Evolutionary conservation across 2,113 vertebrate genomes (phyloP), one percentile per base, ranked within the genome.

Genomic region (Xenotilapia caudafasciata): DNA sequence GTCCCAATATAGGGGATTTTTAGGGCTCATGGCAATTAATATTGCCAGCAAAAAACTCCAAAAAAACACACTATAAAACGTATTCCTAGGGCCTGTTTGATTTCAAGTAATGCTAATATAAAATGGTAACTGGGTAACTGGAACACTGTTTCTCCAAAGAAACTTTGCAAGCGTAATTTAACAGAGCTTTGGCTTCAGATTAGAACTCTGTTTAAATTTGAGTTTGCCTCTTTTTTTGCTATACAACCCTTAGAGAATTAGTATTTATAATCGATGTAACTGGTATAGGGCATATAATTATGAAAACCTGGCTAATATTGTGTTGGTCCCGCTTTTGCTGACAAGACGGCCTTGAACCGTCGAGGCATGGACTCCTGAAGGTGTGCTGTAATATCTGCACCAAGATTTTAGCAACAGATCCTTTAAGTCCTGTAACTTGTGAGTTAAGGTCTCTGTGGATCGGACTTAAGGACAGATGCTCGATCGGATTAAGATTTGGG

Each of bases 231-330:
- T 45, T 45, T 23, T 73, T 73, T 45, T 73, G 21, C 23, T 26
- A 73, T 45, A 45, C 68, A 45, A 9, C 12, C 65, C 65, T 70
- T 70, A 45, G 35, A 73, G 8, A 73, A 45, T 7, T 45, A 65
- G 60, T 35, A 26, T 73, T 26, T 17, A 26, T 35, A 65, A 65
- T 12, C 4, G 4, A 62, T 5, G 15, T 33, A 62, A 62, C 21
- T 26, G 0, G 1, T 70, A 21, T 38, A 38, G 15, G 33, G 60
- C 60, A 38, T 40, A 68, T 13, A 21, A 40, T 68, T 68, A 40
- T 40, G 11, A 13, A 38, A 21, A 40, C 1, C 33, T 68, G 33
- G 4, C 19, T 0, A 68, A 68, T 5, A 40, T 13, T 21, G 0
- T 68, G 62, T 21, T 21, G 33, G 11, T 0, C 4, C 1, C 6